Evolutionary conservation across 2,888 invertebrate genomes (phyloP).

Genomic region (Ametastegia equiseti): DNA sequence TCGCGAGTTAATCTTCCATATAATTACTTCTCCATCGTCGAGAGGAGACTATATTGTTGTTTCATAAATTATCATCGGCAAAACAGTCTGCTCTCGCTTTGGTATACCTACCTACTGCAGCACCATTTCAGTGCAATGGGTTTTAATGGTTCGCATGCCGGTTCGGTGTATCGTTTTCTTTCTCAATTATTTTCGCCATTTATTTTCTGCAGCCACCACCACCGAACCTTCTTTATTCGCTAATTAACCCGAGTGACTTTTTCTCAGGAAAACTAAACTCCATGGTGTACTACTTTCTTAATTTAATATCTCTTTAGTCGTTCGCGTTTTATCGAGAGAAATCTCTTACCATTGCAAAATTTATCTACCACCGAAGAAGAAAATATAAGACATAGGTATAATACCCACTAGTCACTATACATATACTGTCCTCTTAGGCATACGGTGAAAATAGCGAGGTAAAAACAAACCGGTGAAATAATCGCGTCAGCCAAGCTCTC

Average conservation of each 20-base stretch:
- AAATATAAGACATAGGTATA: too few relatives aligned
- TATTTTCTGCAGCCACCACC: background rate
- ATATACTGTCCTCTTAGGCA: background rate
- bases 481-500: conserved; percentile 11
- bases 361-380: background rate
- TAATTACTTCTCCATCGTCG: conserved; percentile 39
- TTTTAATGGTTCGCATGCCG: conserved; percentile 27
- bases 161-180: conserved; percentile 14
- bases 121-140: too few relatives aligned
- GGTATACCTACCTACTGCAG: too few relatives aligned
- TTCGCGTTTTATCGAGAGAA: background rate
- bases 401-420: background rate
- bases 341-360: background rate
- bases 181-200: conserved; percentile 16
- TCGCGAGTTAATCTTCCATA: conserved; percentile 40
- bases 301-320: background rate
- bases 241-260: conserved; percentile 25
- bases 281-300: background rate
- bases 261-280: background rate
- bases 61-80: conserved; percentile 45
- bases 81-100: background rate
- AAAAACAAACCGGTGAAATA: conserved; percentile 19
- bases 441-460: conserved; percentile 2
- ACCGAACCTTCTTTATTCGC: background rate
- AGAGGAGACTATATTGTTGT: conserved; percentile 37